phyloP scores from a whole-genome alignment of 2,113 vertebrate genomes.

The Anoplopoma fimbria region DNA sequence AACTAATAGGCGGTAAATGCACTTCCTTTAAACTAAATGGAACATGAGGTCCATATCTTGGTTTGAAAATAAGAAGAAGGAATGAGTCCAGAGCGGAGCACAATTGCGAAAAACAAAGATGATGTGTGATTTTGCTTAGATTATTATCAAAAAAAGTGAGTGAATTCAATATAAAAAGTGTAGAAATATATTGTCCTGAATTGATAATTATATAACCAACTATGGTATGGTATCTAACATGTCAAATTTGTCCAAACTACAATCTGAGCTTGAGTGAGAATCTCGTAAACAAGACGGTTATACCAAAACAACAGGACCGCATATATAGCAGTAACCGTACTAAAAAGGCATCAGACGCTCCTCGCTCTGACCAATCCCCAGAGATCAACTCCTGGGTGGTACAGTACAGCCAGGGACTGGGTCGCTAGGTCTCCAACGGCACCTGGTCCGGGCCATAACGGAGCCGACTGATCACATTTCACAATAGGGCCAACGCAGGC shows the following conservation, averaged over 20 bases:
- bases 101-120: too few species aligned
- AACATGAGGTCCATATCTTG: neutral
- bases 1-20: neutral
- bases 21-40: neutral
- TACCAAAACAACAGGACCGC: slow-evolving; percentile 46
- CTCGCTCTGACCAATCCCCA: slow-evolving; percentile 35
- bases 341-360: slow-evolving; percentile 23
- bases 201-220: too few species aligned
- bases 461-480: slow-evolving; percentile 74
- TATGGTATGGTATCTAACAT: too few species aligned
- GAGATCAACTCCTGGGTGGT: slow-evolving; percentile 50
- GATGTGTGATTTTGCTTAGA: too few species aligned
- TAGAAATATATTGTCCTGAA: too few species aligned
- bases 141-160: too few species aligned
- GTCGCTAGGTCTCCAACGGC: slow-evolving; percentile 27
- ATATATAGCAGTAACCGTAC: slow-evolving; percentile 42
- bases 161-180: too few species aligned
- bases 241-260: too few species aligned
- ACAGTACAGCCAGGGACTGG: slow-evolving; percentile 14
- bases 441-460: slow-evolving; percentile 51
- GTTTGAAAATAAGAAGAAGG: neutral
- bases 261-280: too few species aligned
- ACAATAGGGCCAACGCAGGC: slow-evolving; percentile 56
- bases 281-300: neutral
- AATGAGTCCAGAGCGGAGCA: slow-evolving; percentile 2